Base-by-base conservation (phyloP, 2,113 vertebrate species). In the Eudorcas thomsonii region DNA sequence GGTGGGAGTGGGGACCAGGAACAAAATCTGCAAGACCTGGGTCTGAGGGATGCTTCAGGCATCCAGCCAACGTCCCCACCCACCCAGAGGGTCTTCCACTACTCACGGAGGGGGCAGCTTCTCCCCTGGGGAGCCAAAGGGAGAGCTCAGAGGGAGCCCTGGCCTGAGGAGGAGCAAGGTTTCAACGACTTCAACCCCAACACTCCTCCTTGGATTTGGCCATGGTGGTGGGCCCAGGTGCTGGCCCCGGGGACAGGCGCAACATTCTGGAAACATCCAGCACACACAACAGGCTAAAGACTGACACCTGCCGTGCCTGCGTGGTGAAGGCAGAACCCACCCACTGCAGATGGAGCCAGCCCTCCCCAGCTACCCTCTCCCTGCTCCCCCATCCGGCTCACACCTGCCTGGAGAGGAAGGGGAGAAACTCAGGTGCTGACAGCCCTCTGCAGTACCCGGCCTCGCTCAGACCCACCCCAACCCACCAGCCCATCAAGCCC, bases 11-110 rank as follows among this genome's bases (percentile, higher is more conserved):
- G 23, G 13, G 30, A 19, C 21, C 5, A 59, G 59, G 45, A 33
- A 16, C 50, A 55, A 19, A 36, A 33, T 12, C 55, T 21, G 16
- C n/a, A 43, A 5, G 15, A 6, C 30, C 16, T 21, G 3, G 13
- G 36, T 78, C n/a, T 39, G n/a, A 2, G 1, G 77, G 36, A 88
- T 13, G 19, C 33, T 60, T 11, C 36, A 17, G 50, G 50, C 33
- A 0, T 39, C 92, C 64, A 30, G 9, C 45, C 4, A 8, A 26
- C 1, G 0, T 5, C 21, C 30, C 25, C 85, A 36, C 7, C 19
- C 30, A 10, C 0, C 50, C 50, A 52, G 48, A 54, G 82, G 87
- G 23, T 3, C 50, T 26, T 55, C 88, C 45, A 74, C 2, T 2
- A 14, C 10, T 48, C 25, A 5, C 0, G 1, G 52, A 1, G 52